phyloP scores from a whole-genome alignment of 2,888 invertebrate genomes.

The Scaptomyza polygonia region DNA sequence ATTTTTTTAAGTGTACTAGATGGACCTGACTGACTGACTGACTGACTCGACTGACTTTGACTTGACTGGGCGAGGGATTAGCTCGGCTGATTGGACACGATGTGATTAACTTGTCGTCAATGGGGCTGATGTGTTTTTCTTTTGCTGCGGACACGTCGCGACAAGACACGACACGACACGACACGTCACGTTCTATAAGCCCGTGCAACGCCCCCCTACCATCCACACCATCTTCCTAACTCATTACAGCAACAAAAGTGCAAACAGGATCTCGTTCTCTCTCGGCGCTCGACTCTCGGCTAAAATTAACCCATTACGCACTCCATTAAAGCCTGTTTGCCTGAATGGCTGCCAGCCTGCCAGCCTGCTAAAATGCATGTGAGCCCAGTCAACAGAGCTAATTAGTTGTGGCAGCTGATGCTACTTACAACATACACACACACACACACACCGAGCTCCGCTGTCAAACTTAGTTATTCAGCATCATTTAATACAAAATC shows the following conservation, averaged over 20 bases:
- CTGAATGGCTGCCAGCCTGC: neutral
- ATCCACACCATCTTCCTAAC: neutral
- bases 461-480: slow-evolving; percentile 68
- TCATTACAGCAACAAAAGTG: slow-evolving; percentile 24
- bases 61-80: slow-evolving; percentile 65
- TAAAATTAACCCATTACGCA: slow-evolving; percentile 78
- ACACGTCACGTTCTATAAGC: slow-evolving; percentile 36
- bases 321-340: slow-evolving; percentile 67
- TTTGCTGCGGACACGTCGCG: slow-evolving; percentile 50
- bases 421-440: slow-evolving; percentile 18
- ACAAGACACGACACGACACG: slow-evolving; percentile 16
- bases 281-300: slow-evolving; percentile 3
- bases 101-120: slow-evolving; percentile 81
- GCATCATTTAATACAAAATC: slow-evolving; percentile 60
- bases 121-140: slow-evolving; percentile 41
- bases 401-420: slow-evolving; percentile 78
- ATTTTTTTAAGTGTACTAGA: neutral
- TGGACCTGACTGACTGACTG: neutral
- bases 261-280: too few relatives aligned
- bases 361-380: slow-evolving; percentile 53
- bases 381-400: slow-evolving; percentile 46
- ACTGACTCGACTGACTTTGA: slow-evolving; percentile 15
- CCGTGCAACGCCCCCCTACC: neutral
- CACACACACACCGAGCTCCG: slow-evolving; percentile 13
- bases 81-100: slow-evolving; percentile 82